phyloP scores from a whole-genome alignment of 2,888 invertebrate species.

The Nipponacmea schrenckii region DNA sequence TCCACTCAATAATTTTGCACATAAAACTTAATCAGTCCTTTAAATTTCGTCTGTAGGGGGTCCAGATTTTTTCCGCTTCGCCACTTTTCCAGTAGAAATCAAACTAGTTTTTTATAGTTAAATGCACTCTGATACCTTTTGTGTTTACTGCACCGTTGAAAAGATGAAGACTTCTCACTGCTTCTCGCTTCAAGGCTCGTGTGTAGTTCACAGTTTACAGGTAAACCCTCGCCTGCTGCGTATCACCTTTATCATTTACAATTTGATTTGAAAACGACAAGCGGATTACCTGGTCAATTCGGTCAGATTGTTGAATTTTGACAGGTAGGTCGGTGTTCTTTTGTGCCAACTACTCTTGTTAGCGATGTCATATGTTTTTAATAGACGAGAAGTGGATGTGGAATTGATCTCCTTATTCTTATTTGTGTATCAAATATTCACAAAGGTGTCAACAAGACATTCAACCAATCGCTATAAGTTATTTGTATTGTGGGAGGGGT shows the following conservation, averaged over 20 bases:
- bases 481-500: not conserved
- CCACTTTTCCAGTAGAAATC: not conserved
- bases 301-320: not conserved
- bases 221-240: conserved; percentile 7
- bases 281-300: conserved; percentile 5
- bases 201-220: not conserved
- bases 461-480: not conserved
- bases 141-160: not conserved
- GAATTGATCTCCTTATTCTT: not conserved
- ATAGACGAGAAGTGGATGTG: conserved; percentile 7
- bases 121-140: not conserved
- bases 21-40: conserved; percentile 7
- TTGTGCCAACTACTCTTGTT: not conserved
- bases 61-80: not conserved
- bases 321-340: not conserved
- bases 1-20: conserved; percentile 2
- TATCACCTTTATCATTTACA: not conserved
- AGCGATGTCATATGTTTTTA: conserved; percentile 4
- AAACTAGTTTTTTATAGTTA: not conserved
- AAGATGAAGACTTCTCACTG: not conserved
- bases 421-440: conserved; percentile 2
- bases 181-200: conserved; percentile 5
- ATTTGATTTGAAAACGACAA: conserved; percentile 2
- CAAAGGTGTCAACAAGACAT: conserved; percentile 3
- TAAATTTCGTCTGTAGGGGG: not conserved